Evolutionary conservation across 2,888 invertebrate species (phyloP), one percentile per base, ranked within the genome.

Genomic region (Thecocarcelia acutangulata): DNA sequence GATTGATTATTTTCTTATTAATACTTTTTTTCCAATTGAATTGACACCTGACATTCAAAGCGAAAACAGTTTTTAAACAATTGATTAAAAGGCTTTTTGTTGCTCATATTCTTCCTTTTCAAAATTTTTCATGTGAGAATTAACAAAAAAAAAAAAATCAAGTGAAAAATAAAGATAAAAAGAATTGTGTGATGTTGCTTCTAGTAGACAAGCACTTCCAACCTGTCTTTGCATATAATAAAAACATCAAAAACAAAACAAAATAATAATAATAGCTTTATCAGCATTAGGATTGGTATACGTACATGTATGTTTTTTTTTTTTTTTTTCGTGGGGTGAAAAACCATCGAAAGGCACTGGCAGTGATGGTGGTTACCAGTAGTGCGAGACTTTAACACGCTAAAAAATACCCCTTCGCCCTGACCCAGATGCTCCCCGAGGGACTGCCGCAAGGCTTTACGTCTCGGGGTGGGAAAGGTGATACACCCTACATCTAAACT

Each of bases 31-130:
- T 8, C n/a, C 58, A 17, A n/a, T 11, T 37, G 44, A 64, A 58
- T 72, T 66, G 58, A 66, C 64, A 72, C 59, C 33, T 72, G 72
- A 64, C 58, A 66, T 64, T 59, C 50, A 64, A 58, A 64, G 50
- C 40, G 61, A 56, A 64, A 63, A 72, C 21, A 50, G 50, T 78
- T 64, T 52, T 46, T 58, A 72, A 73, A 79, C 59, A 68, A 68
- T 79, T 66, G 66, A 66, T 66, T 61, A 54, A 68, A 79, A 61
- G 28, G 19, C 28, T 68, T 79, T 44, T 61, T 44, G 68, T 24
- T 44, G 33, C 19, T 64, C 40, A 64, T 48, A 50, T 19, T 33
- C 21, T 70, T 48, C 9, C n/a, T 74, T 37, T 44, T 24, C 40
- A 44, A 11, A 33, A 21, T 11, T 50, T 58, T 58, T 40, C 37